Conservation (phyloP, 2,113 vertebrate genomes). For the Apodemus speciosus region DNA sequence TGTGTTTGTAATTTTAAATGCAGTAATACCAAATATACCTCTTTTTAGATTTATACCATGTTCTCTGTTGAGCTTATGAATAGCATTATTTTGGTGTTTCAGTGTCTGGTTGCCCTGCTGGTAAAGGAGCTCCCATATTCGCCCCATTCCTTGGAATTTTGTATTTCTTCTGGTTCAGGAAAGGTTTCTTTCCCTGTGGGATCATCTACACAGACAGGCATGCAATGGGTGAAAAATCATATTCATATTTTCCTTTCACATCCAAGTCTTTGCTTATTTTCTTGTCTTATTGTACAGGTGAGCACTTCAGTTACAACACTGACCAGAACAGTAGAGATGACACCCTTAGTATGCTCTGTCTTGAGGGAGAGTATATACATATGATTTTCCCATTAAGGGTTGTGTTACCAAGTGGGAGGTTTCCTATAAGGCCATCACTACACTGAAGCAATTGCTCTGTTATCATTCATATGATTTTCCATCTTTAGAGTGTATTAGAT, state of each 20-base stretch:
- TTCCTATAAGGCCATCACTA: background rate
- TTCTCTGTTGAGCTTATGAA: background rate
- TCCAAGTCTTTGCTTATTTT: background rate
- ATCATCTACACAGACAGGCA: background rate
- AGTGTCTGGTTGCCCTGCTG: background rate
- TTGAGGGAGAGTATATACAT: background rate
- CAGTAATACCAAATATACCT: background rate
- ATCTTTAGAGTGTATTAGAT: background rate
- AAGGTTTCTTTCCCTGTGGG: background rate
- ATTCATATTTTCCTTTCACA: background rate
- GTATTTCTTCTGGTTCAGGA: background rate
- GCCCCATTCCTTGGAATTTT: background rate
- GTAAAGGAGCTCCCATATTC: background rate
- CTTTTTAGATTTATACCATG: too few relatives aligned
- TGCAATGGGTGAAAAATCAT: background rate
- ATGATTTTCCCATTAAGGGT: too few relatives aligned
- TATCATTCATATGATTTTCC: background rate
- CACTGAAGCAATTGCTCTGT: background rate
- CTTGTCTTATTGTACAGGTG: background rate
- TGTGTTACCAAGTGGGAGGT: background rate
- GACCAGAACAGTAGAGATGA: background rate
- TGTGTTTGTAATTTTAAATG: background rate
- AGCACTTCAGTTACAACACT: background rate
- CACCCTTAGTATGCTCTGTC: background rate
- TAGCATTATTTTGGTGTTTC: background rate